Evolutionary conservation across 2,888 invertebrate genomes (phyloP).

Genomic region (Orchestes rusci): DNA sequence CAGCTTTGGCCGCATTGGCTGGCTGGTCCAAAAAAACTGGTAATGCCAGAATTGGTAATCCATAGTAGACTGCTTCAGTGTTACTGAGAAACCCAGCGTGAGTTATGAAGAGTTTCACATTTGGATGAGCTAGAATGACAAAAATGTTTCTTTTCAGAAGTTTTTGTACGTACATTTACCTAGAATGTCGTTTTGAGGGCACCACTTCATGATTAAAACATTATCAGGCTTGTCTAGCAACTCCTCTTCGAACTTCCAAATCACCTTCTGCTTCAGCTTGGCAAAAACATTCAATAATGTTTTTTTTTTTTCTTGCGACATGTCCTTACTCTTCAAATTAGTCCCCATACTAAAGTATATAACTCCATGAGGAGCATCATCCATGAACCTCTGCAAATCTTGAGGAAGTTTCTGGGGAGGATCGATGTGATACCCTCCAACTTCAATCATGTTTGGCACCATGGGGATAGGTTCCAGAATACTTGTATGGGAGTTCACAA

Average conservation of each 20-base stretch:
- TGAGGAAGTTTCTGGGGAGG: constrained; percentile 31
- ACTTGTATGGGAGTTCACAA: constrained; percentile 45
- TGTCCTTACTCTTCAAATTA: constrained; percentile 48
- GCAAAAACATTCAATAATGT: constrained; percentile 52
- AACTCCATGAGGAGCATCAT: constrained; percentile 35
- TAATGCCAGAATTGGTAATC: constrained; percentile 48
- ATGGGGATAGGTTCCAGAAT: constrained; percentile 46
- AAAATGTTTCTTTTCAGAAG: background rate
- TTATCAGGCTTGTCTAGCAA: constrained; percentile 51
- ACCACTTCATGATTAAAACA: constrained; percentile 54
- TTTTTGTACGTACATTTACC: constrained; percentile 25
- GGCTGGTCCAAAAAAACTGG: constrained; percentile 49
- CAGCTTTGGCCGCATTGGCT: constrained; percentile 45
- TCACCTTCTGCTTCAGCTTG: constrained; percentile 53
- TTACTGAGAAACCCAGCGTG: constrained; percentile 47
- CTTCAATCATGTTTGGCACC: constrained; percentile 50
- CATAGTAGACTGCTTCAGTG: constrained; percentile 46
- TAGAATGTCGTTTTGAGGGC: constrained; percentile 51
- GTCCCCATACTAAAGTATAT: constrained; percentile 56
- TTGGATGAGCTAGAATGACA: constrained; percentile 40
- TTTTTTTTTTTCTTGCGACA: constrained; percentile 47
- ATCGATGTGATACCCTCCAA: constrained; percentile 48
- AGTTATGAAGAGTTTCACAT: constrained; percentile 44
- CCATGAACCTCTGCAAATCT: constrained; percentile 28
- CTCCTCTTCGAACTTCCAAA: constrained; percentile 65